Evolutionary conservation across 2,888 invertebrate species (phyloP), one percentile per base, ranked within the genome.

Genomic region (Eugnorisma glareosa): DNA sequence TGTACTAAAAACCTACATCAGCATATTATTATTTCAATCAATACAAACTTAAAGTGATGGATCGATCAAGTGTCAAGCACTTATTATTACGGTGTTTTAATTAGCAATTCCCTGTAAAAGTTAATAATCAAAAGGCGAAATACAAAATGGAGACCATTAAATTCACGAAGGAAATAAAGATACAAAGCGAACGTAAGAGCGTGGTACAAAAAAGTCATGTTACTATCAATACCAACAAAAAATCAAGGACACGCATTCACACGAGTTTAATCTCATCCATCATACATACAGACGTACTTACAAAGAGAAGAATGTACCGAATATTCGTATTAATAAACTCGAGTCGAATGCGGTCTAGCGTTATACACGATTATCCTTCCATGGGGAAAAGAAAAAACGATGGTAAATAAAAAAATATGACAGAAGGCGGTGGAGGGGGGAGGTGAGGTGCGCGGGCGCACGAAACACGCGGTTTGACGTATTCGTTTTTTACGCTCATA

Each of bases 401-500:
- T 81, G 85, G 87, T 88, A 89, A 90, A 90, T 75, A 92, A 91
- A 89, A 89, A 70, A 82, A 92, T 93, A 93, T 91, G 93, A 93
- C 91, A 93, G 92, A 91, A 91, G 91, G 90, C 92, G 89, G 90
- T 85, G 84, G 86, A 85, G 90, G 91, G 85, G 59, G 89, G 87
- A 88, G 87, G 84, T 82, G 87, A 83, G 91, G 90, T 89, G 90
- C 91, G 93, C 93, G 93, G 93, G 94, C 93, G 94, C 94, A 93
- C 94, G 95, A 94, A 92, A 91, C 93, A 90, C 91, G 90, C 91
- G 90, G 93, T 94, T 94, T 94, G 94, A 94, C 93, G 94, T 94
- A 93, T 93, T 94, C 94, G 94, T 97, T 95, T 96, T 95, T 95
- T 96, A 94, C 92, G 93, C 93, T 94, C 94, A 94, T 95, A 94